Evolutionary conservation across 2,888 invertebrate species (phyloP).

Genomic region (Germaria angustata): DNA sequence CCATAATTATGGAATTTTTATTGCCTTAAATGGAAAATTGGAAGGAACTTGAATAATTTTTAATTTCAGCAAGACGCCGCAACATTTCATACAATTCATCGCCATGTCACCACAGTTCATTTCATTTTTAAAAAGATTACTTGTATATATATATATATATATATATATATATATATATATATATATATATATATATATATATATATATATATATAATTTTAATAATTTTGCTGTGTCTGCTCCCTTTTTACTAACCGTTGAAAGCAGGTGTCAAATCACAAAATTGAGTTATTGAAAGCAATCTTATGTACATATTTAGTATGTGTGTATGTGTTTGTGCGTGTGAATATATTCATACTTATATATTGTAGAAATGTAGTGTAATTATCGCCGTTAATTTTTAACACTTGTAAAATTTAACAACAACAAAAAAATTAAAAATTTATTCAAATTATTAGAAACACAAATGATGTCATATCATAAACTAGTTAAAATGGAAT

Average conservation of each 20-base stretch:
- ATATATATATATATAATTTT: not conserved
- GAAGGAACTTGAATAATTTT: no score
- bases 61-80: no score
- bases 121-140: no score
- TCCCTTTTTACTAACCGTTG: constrained; percentile 7
- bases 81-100: no score
- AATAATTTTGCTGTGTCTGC: not conserved
- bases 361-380: not conserved
- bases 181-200: not conserved
- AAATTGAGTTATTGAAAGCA: not conserved
- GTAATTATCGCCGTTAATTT: constrained; percentile 23
- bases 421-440: not conserved
- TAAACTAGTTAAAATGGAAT: constrained; percentile 22
- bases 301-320: not conserved
- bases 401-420: constrained; percentile 12
- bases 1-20: no score
- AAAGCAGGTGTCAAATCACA: constrained; percentile 58
- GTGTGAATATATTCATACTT: not conserved
- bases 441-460: constrained; percentile 28
- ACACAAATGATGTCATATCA: constrained; percentile 54
- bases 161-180: no score
- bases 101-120: no score
- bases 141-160: not conserved
- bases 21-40: no score
- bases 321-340: not conserved